Percentiles rank a stretch among this genome's conserved stretches.
phyloP scores from a whole-genome alignment of 2,888 invertebrate species.

The Nephrotoma appendiculata region DNA sequence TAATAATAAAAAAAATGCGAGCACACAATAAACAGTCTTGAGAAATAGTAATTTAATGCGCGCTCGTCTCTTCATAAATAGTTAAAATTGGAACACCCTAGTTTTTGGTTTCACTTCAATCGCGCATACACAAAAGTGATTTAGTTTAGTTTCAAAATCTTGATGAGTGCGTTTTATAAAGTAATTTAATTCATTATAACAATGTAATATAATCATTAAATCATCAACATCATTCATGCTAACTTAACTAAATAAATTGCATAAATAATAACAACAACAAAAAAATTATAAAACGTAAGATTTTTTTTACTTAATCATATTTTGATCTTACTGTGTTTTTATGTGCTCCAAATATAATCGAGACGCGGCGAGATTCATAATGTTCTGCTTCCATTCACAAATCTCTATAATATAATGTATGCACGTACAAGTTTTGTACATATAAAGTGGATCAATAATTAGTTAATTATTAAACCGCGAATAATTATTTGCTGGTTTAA shows the following conservation, averaged over 20 bases:
- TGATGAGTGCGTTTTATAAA: not conserved
- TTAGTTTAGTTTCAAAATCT: not conserved
- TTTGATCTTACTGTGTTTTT: not conserved
- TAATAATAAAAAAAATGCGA: not conserved
- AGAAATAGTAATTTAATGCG: not conserved
- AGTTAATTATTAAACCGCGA: not conserved
- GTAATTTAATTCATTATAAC: not conserved
- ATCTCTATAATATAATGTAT: not conserved
- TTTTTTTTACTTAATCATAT: not conserved
- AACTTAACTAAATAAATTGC: not conserved
- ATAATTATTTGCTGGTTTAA: not conserved
- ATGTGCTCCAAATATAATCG: not conserved
- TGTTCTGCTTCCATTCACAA: not conserved
- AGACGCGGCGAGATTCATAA: not conserved
- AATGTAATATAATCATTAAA: not conserved
- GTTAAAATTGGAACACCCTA: not conserved
- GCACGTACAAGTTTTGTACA: not conserved
- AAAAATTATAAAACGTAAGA: not conserved
- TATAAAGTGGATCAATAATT: not conserved
- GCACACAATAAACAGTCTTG: not conserved
- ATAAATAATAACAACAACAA: not conserved
- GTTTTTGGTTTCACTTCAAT: not conserved
- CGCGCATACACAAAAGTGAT: not conserved
- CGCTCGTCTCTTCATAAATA: not conserved
- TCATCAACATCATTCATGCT: not conserved